Percentiles rank a stretch among this genome's conserved stretches.
Evolutionary conservation across 2,113 vertebrate genomes (phyloP).

Genomic region (Zingel zingel): DNA sequence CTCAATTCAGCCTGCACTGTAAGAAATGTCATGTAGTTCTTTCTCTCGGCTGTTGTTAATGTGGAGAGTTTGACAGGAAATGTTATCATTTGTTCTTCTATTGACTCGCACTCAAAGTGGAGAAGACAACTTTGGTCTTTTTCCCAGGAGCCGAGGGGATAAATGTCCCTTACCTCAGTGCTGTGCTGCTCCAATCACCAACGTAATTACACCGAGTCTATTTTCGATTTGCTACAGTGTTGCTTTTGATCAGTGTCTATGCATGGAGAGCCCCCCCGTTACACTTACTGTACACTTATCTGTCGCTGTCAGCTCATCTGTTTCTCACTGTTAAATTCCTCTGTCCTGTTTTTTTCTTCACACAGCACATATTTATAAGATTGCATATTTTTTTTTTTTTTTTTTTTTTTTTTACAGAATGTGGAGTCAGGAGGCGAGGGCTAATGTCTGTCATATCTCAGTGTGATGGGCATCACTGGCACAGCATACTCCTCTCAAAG

Average conservation of each 20-base stretch:
- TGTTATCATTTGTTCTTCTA: conserved; percentile 51
- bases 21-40: conserved; percentile 6
- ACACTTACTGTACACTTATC: conserved; percentile 17
- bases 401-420: conserved; percentile 39
- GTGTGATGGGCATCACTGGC: conserved; percentile 72
- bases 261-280: conserved; percentile 6
- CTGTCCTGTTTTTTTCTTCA: conserved; percentile 7
- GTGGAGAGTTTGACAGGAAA: neutral
- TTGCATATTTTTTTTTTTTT: conserved; percentile 40
- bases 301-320: conserved; percentile 58
- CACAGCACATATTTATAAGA: conserved; percentile 65
- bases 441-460: conserved; percentile 84
- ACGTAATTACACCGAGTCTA: conserved; percentile 61
- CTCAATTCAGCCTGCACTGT: neutral
- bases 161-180: conserved; percentile 37
- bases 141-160: conserved; percentile 46
- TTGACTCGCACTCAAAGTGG: conserved; percentile 21
- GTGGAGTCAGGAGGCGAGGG: conserved; percentile 79
- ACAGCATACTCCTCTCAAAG: conserved; percentile 68
- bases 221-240: conserved; percentile 41
- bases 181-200: conserved; percentile 58
- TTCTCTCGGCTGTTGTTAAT: conserved; percentile 3
- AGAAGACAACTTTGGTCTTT: conserved; percentile 38
- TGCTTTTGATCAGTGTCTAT: conserved; percentile 46
- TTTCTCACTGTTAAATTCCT: conserved; percentile 35